phyloP scores from a whole-genome alignment of 1,140 invertebrate genomes.

The Diabrotica undecimpunctata region DNA sequence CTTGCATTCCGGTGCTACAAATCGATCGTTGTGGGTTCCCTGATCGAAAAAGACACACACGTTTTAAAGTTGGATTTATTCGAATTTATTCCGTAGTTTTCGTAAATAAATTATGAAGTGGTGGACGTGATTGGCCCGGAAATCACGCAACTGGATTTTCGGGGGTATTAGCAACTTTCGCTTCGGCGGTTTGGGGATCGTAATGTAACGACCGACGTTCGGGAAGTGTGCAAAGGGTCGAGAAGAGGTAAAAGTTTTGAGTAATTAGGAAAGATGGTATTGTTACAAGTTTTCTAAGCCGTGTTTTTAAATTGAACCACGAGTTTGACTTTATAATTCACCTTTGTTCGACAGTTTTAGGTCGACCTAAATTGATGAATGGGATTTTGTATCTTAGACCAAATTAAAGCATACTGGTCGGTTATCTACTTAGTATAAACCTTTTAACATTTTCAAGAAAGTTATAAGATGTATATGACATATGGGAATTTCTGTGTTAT shows the following conservation, averaged over 20 bases:
- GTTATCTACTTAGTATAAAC: too few relatives aligned
- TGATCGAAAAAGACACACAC: slow-evolving; percentile 2
- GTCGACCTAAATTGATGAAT: not conserved
- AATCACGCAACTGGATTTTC: not conserved
- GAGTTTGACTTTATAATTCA: not conserved
- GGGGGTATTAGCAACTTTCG: slow-evolving; percentile 1
- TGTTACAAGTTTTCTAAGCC: not conserved
- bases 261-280: slow-evolving; percentile 2
- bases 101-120: slow-evolving; percentile 2
- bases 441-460: too few relatives aligned
- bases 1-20: not conserved
- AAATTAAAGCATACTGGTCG: too few relatives aligned
- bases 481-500: too few relatives aligned
- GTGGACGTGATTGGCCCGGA: not conserved
- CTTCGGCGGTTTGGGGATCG: not conserved
- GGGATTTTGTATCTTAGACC: not conserved
- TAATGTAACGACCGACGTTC: not conserved
- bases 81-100: slow-evolving; percentile 2
- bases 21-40: not conserved
- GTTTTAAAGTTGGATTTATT: slow-evolving; percentile 1
- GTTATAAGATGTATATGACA: too few relatives aligned
- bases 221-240: not conserved
- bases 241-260: not conserved
- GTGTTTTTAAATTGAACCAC: not conserved
- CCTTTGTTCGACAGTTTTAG: not conserved